These are phyloP conservation scores for Trogon surrucura DNA, from an alignment of 2,113 vertebrate genomes.

Conservation along the genomic window DNA sequence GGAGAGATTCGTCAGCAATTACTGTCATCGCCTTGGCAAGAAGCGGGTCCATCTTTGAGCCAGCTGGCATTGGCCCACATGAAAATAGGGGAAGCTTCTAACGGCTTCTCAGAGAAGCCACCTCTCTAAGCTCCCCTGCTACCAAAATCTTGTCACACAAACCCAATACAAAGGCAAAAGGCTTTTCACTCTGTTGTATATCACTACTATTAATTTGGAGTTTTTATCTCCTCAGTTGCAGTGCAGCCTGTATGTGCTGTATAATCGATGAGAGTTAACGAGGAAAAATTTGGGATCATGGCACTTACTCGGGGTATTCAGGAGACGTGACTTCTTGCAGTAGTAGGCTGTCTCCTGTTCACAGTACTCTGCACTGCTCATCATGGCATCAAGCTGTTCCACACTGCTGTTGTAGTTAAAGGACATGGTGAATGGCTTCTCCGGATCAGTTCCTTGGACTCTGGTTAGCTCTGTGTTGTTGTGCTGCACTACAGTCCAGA, in stretches of 20 bases:
- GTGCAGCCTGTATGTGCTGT: background rate
- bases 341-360: constrained; percentile 92
- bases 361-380: constrained; percentile 86
- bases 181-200: background rate
- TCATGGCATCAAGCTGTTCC: constrained; percentile 87
- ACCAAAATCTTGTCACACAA: background rate
- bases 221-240: background rate
- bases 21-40: no score
- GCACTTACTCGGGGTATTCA: constrained; percentile 88
- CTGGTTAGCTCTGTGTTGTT: constrained; percentile 83
- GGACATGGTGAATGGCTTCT: constrained; percentile 80
- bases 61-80: no score
- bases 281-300: background rate
- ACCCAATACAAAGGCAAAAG: background rate
- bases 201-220: background rate
- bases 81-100: background rate
- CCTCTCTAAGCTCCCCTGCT: no score
- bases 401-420: constrained; percentile 85
- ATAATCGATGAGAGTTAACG: background rate
- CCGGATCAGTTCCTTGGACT: constrained; percentile 74
- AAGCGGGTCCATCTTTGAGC: background rate
- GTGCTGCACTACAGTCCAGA: constrained; percentile 90
- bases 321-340: constrained; percentile 90
- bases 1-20: background rate
- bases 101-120: background rate